Conservation (phyloP, 2,113 vertebrate species). For the Acinonyx jubatus region DNA sequence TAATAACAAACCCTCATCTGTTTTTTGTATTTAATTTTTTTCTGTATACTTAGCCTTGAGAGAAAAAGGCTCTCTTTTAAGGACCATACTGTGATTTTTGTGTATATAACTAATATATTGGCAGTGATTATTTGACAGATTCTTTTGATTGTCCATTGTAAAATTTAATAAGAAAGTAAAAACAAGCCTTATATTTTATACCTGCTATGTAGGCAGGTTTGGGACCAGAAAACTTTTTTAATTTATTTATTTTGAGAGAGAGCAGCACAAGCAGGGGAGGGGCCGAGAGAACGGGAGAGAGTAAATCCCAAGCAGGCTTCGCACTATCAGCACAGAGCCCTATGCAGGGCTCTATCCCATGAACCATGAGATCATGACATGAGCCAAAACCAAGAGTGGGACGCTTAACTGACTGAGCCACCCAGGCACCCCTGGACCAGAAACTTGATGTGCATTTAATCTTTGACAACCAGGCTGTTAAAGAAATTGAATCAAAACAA, state of each 20-base stretch:
- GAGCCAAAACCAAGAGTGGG: too few relatives aligned
- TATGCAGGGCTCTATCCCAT: too few relatives aligned
- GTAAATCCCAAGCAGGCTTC: too few relatives aligned
- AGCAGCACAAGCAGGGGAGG: too few relatives aligned
- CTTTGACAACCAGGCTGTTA: not conserved
- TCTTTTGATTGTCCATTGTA: not conserved
- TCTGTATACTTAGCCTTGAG: not conserved
- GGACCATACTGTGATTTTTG: not conserved
- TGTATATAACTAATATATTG: not conserved
- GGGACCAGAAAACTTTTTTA: not conserved
- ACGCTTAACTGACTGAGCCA: too few relatives aligned
- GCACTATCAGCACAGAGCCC: too few relatives aligned
- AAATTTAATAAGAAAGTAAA: not conserved
- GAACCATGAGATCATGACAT: too few relatives aligned
- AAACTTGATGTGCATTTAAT: not conserved
- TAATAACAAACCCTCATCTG: not conserved
- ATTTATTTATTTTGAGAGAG: too few relatives aligned
- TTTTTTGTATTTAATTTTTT: not conserved
- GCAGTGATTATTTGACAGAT: not conserved
- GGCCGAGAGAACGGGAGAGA: too few relatives aligned
- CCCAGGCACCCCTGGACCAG: not conserved
- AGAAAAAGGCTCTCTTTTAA: not conserved
- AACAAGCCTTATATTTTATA: not conserved
- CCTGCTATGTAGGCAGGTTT: not conserved
- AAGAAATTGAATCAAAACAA: constrained; percentile 23